Evolutionary conservation across 1,140 invertebrate species (phyloP).

Genomic region (Planococcus citri): DNA sequence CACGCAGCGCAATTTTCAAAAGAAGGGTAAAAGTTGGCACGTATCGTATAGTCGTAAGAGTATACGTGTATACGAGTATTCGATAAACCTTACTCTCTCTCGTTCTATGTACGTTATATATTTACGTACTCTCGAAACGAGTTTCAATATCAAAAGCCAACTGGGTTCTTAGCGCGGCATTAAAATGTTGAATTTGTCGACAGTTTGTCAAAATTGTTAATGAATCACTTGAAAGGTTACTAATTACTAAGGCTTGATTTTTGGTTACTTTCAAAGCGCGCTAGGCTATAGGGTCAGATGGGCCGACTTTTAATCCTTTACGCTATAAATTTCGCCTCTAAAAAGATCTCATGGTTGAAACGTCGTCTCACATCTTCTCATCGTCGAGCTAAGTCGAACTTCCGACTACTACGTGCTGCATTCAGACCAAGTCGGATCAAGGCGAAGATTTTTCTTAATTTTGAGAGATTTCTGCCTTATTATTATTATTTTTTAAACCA

Average conservation of each 20-base stretch:
- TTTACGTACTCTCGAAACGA: neutral
- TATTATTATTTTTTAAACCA: neutral
- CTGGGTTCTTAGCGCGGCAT: neutral
- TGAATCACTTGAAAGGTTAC: neutral
- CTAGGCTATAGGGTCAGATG: too few species aligned
- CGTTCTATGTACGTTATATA: too few species aligned
- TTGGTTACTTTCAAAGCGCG: neutral
- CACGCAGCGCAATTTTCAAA: too few species aligned
- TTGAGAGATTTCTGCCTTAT: too few species aligned
- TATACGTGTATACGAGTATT: too few species aligned
- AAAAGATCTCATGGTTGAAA: neutral
- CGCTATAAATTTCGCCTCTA: neutral
- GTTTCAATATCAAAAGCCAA: neutral
- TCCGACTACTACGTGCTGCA: neutral
- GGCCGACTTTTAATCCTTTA: neutral
- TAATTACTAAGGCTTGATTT: neutral
- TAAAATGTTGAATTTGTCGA: conserved; percentile 3
- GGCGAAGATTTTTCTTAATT: neutral
- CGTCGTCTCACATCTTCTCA: too few species aligned
- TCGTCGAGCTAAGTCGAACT: neutral
- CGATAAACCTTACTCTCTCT: too few species aligned
- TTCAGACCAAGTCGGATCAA: neutral
- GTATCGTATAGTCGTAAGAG: too few species aligned
- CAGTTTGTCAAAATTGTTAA: conserved; percentile 3
- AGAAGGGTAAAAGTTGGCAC: too few species aligned